Evolutionary conservation across 2,113 vertebrate species (phyloP).

Genomic region (Rhipidura dahli): DNA sequence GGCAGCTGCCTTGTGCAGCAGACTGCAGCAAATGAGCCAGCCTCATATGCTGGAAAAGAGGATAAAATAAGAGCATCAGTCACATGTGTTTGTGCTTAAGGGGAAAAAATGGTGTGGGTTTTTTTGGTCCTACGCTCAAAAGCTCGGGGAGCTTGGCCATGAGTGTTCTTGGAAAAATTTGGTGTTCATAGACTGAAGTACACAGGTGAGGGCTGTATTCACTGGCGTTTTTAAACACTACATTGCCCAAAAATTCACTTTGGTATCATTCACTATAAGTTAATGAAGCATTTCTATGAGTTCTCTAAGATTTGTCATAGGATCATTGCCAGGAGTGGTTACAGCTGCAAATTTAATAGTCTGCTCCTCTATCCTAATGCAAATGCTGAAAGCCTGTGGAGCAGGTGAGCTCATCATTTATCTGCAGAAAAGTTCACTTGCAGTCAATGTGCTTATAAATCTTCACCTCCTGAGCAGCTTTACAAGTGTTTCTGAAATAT

Average conservation of each 20-base stretch:
- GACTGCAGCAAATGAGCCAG: background rate
- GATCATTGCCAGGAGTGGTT: slow-evolving; percentile 5
- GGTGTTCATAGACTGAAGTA: background rate
- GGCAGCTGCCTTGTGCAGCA: background rate
- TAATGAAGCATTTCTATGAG: background rate
- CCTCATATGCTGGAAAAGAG: background rate
- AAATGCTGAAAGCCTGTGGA: slow-evolving; percentile 38
- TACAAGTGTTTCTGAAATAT: slow-evolving; percentile 47
- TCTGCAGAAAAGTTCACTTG: slow-evolving; percentile 48
- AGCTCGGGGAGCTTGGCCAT: fast-evolving
- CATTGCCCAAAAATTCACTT: background rate
- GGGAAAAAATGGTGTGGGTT: fast-evolving
- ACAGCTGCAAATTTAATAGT: slow-evolving; percentile 20
- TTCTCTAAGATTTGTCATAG: background rate
- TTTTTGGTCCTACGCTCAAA: background rate
- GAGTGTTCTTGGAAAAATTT: background rate
- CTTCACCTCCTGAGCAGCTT: slow-evolving; percentile 8
- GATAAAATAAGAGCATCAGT: background rate
- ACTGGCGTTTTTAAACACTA: background rate
- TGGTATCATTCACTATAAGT: background rate
- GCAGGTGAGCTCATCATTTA: slow-evolving; percentile 56
- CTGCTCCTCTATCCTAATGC: slow-evolving; percentile 30
- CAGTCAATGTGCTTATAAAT: slow-evolving; percentile 34
- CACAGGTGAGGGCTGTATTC: background rate
- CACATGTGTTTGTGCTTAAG: background rate